Percentiles rank a stretch among this genome's conserved stretches.
These are phyloP conservation scores for Nannoperca obscura DNA, from an alignment of 2,797 vertebrate genomes.

Conservation along the genomic window DNA sequence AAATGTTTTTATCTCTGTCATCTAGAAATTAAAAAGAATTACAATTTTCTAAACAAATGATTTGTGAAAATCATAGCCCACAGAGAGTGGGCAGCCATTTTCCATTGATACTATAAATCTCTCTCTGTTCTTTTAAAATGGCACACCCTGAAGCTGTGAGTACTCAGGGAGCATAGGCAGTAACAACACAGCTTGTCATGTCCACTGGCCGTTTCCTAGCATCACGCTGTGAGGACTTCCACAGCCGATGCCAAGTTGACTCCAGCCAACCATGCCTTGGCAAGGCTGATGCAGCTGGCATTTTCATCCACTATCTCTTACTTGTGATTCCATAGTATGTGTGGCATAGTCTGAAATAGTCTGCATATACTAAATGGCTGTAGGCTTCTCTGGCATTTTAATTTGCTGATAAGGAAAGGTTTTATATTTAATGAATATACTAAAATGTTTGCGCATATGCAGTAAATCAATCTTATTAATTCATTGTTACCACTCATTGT, in stretches of 20 bases:
- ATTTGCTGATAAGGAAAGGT: slow-evolving; percentile 33
- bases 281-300: slow-evolving; percentile 82
- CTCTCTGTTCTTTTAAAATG: slow-evolving; percentile 70
- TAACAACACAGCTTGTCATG: slow-evolving; percentile 88
- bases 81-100: slow-evolving; percentile 59
- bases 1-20: neutral
- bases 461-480: slow-evolving; percentile 27
- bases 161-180: slow-evolving; percentile 83
- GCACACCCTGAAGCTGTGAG: slow-evolving; percentile 80
- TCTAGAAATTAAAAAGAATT: slow-evolving; percentile 10
- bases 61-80: slow-evolving; percentile 19
- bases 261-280: slow-evolving; percentile 84
- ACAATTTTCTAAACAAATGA: slow-evolving; percentile 14
- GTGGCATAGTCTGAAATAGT: slow-evolving; percentile 48
- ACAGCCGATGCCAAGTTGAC: slow-evolving; percentile 84
- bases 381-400: slow-evolving; percentile 32
- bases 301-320: slow-evolving; percentile 80
- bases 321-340: slow-evolving; percentile 75
- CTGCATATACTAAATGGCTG: slow-evolving; percentile 2
- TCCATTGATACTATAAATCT: slow-evolving; percentile 55
- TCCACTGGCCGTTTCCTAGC: slow-evolving; percentile 86
- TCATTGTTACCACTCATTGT: neutral
- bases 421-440: slow-evolving; percentile 23
- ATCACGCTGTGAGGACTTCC: slow-evolving; percentile 88
- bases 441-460: slow-evolving; percentile 29